Evolutionary conservation across 1,140 invertebrate genomes (phyloP).

Genomic region (Cyclargus thomasi): DNA sequence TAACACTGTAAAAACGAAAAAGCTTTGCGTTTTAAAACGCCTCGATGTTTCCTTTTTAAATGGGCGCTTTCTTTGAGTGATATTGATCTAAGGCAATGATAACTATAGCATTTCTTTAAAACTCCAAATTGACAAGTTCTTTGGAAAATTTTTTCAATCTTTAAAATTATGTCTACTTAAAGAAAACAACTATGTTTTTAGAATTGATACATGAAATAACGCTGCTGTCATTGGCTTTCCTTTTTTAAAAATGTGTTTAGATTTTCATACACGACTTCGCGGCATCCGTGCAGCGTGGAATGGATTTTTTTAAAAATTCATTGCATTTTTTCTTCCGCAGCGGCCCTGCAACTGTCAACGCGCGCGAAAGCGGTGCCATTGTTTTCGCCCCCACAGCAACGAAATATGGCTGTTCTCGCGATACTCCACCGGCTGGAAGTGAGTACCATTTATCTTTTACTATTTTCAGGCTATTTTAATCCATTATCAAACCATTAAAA

Average conservation of each 20-base stretch:
- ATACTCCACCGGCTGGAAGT: slow-evolving; percentile 98
- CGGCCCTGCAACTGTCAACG: slow-evolving; percentile 91
- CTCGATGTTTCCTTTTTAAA: slow-evolving; percentile 33
- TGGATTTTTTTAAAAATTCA: slow-evolving; percentile 27
- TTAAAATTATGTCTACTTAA: no score
- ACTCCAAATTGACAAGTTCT: no score
- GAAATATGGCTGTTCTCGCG: slow-evolving; percentile 98
- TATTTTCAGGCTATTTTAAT: no score
- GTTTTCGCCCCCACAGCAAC: slow-evolving; percentile 91
- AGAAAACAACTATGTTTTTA: no score
- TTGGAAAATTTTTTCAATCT: no score
- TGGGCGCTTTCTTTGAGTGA: no score
- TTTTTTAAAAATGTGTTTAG: slow-evolving; percentile 26
- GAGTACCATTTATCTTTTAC: slow-evolving; percentile 45
- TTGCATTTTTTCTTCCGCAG: slow-evolving; percentile 68
- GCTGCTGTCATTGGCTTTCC: no score
- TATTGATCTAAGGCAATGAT: no score
- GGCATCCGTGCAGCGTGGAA: neutral
- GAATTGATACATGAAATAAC: slow-evolving; percentile 15
- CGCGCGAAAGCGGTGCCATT: slow-evolving; percentile 91
- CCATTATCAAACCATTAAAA: no score
- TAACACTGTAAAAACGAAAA: slow-evolving; percentile 44
- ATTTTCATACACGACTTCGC: slow-evolving; percentile 17
- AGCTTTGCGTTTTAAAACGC: slow-evolving; percentile 53
- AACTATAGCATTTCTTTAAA: no score